Percentiles rank a stretch among this genome's conserved stretches.
These are phyloP conservation scores for Sorex maritimensis DNA, from an alignment of 2,797 vertebrate species.

Conservation along the genomic window DNA sequence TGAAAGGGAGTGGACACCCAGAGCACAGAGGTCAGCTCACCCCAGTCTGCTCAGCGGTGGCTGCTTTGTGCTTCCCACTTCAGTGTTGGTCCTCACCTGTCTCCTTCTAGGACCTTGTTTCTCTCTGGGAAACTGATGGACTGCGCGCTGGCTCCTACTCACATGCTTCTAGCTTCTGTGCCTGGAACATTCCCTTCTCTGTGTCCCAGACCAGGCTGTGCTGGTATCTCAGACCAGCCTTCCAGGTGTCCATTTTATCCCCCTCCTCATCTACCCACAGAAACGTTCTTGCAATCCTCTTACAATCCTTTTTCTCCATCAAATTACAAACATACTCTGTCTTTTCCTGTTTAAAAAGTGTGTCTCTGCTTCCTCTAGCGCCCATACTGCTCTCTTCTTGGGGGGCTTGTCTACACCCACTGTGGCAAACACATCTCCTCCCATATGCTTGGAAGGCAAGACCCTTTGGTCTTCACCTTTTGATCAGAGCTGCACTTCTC, in stretches of 20 bases:
- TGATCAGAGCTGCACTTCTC: not conserved
- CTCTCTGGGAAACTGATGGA: not conserved
- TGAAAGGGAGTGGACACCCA: not conserved
- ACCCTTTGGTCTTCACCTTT: not conserved
- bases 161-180: no score
- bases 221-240: not conserved
- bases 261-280: slow-evolving; percentile 34
- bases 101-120: not conserved
- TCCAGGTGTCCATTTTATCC: not conserved
- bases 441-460: not conserved
- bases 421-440: not conserved
- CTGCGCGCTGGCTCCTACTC: no score
- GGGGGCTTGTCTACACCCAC: not conserved
- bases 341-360: not conserved
- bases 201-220: not conserved
- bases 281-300: not conserved
- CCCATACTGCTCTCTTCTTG: not conserved
- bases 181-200: not conserved
- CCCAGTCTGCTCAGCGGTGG: not conserved
- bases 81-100: not conserved
- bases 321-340: not conserved
- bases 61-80: not conserved
- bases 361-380: not conserved
- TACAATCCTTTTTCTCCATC: slow-evolving; percentile 18
- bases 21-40: not conserved